phyloP scores from a whole-genome alignment of 2,888 invertebrate genomes.

The Drymonia ruficornis region DNA sequence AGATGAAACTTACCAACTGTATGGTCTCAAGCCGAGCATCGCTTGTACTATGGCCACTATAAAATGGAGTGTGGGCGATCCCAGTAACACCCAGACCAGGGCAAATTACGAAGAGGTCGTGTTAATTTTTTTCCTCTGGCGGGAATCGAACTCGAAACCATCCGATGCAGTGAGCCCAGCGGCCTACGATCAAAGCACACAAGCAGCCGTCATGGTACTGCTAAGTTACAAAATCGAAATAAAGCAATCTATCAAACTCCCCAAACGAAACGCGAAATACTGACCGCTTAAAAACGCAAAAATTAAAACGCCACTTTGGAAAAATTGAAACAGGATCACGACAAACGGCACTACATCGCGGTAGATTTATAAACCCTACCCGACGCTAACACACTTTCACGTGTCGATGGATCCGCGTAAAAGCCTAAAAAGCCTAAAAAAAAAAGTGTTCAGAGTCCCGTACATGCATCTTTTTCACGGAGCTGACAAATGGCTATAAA shows the following conservation, averaged over 20 bases:
- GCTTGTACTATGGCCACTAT: too few species aligned
- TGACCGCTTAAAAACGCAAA: constrained; percentile 3
- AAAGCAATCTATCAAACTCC: background rate
- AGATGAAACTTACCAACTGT: too few species aligned
- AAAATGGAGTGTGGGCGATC: too few species aligned
- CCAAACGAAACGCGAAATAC: background rate
- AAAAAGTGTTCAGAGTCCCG: constrained; percentile 53
- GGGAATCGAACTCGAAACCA: too few species aligned
- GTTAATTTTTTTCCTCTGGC: too few species aligned
- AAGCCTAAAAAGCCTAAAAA: constrained; percentile 77
- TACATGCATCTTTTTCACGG: constrained; percentile 80
- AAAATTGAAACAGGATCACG: constrained; percentile 54
- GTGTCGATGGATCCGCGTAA: constrained; percentile 83
- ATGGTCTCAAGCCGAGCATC: too few species aligned
- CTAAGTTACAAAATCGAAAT: too few species aligned
- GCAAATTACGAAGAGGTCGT: too few species aligned
- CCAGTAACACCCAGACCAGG: too few species aligned
- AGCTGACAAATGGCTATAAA: constrained; percentile 83
- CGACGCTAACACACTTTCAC: constrained; percentile 82
- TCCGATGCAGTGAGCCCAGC: too few species aligned
- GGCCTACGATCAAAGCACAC: too few species aligned
- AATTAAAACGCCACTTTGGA: constrained; percentile 27
- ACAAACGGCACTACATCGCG: constrained; percentile 42
- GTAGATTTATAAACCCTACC: constrained; percentile 77
- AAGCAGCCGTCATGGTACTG: too few species aligned